A percentile compares a stretch with the other conserved stretches of the same genome.
Conservation (phyloP, 2,113 vertebrate genomes). For the Gobio gobio region DNA sequence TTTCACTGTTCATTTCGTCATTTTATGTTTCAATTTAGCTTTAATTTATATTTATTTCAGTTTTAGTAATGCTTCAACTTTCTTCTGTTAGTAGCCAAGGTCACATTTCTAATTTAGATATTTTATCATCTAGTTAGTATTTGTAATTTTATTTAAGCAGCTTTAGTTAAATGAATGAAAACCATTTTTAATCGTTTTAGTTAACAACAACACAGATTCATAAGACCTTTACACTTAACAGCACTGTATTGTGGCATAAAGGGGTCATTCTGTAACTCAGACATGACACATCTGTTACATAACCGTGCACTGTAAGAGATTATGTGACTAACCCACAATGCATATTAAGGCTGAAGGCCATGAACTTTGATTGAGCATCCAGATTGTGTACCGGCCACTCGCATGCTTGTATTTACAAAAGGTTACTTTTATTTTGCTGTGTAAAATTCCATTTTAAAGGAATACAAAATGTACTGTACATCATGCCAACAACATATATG, state of each 20-base stretch:
- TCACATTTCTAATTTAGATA: neutral
- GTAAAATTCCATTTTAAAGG: neutral
- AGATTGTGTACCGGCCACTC: neutral
- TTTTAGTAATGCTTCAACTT: neutral
- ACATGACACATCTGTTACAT: slow-evolving; percentile 14
- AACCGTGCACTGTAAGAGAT: slow-evolving; percentile 1
- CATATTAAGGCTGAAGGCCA: slow-evolving; percentile 3
- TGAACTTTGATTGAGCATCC: neutral
- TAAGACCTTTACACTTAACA: neutral
- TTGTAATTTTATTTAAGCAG: neutral
- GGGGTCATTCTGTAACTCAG: neutral
- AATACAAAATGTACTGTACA: neutral
- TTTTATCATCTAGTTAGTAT: neutral
- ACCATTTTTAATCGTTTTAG: neutral
- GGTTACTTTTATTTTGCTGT: neutral
- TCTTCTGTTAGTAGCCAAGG: neutral
- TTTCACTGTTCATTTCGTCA: neutral
- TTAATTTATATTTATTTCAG: neutral
- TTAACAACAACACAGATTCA: neutral
- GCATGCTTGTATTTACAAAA: neutral
- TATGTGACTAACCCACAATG: slow-evolving; percentile 17
- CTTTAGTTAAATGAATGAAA: neutral
- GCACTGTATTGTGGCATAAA: neutral
- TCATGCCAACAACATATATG: neutral
- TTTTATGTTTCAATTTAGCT: too few species aligned